Evolutionary conservation across 2,888 invertebrate species (phyloP), one percentile per base, ranked within the genome.

Genomic region (Andrena dorsata): DNA sequence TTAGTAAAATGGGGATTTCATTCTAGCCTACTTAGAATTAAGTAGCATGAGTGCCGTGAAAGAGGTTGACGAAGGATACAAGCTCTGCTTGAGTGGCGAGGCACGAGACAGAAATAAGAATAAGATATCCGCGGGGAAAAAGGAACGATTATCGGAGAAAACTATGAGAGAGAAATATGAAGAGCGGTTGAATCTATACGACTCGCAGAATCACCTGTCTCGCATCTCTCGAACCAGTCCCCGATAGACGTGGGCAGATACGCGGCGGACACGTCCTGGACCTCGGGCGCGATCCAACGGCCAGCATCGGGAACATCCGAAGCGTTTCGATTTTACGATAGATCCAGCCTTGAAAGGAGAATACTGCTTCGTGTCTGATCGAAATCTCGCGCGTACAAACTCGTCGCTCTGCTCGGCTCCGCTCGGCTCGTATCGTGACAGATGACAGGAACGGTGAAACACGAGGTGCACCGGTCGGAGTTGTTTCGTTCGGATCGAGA

Each of bases 161-260:
- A 58, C n/a, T 35, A 32, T 20, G 8, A 23, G 75, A 85, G 76
- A 77, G 76, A 80, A 86, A 84, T 82, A 82, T 61, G 80, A 68
- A 74, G 51, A 61, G 78, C 78, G 81, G 72, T 79, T 75, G 68
- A 16, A 41, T 41, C 41, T 41, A 41, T 41, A 16, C 41, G 41
- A 56, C 76, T 71, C 53, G 61, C 63, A 71, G 73, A 84, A 80
- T 86, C 87, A 88, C 76, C 81, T 77, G 86, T 79, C 70, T 80
- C 30, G 81, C 70, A n/a, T 73, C 68, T 32, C 74, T 82, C 76
- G 82, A 86, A 82, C 78, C 82, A 81, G 86, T 80, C 82, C 61
- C 26, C 61, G 65, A 79, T 69, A 63, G 76, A 84, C 73, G 83
- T 83, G 79, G 75, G 83, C 81, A 73, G 85, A 78, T 41, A 66